Conservation (phyloP, 2,113 vertebrate species). For the Ciconia boyciana region DNA sequence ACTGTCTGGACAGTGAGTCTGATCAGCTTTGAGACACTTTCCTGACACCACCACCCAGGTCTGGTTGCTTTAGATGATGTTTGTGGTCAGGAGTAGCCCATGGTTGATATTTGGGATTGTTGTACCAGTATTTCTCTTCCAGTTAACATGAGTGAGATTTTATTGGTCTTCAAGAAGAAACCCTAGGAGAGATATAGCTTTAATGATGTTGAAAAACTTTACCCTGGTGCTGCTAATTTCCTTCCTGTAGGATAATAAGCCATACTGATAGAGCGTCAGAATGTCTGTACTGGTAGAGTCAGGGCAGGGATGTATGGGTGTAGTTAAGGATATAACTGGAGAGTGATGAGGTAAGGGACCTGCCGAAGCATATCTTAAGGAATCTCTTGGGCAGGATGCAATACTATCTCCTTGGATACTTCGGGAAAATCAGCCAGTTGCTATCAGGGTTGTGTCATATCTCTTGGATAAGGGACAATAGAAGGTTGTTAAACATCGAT, state of each 20-base stretch:
- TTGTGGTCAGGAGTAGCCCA: neutral
- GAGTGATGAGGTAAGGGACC: neutral
- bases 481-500: neutral
- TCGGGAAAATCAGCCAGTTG: neutral
- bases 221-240: neutral
- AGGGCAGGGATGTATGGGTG: neutral
- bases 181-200: neutral
- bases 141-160: neutral
- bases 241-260: neutral
- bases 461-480: neutral
- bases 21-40: neutral
- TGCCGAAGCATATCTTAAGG: neutral
- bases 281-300: neutral
- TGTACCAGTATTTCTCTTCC: neutral
- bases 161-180: neutral
- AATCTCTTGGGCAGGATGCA: neutral
- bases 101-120: neutral
- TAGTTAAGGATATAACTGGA: neutral
- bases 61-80: neutral
- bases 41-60: neutral
- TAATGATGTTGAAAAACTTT: neutral
- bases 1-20: neutral
- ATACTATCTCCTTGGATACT: neutral
- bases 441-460: neutral
- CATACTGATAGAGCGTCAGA: neutral